Percentiles rank a stretch among this genome's conserved stretches.
Conservation (phyloP, 2,888 invertebrate genomes). For the Agrotis clavis region DNA sequence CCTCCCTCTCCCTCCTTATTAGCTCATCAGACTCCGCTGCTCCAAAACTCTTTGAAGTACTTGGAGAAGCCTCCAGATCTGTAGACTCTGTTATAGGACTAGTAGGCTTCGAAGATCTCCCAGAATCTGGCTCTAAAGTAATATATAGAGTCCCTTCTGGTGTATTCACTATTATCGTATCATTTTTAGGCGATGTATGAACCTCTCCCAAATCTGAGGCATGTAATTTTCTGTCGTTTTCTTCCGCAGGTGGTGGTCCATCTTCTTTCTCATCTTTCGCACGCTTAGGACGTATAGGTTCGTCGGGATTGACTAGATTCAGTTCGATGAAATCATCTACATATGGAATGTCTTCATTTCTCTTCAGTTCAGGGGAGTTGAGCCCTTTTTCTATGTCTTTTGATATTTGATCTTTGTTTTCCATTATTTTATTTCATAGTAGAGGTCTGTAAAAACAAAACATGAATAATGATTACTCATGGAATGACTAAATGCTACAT, state of each 20-base stretch:
- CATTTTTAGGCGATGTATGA: slow-evolving; percentile 82
- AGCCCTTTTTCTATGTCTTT: slow-evolving; percentile 81
- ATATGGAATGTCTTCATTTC: slow-evolving; percentile 76
- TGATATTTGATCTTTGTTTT: slow-evolving; percentile 66
- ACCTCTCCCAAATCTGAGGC: slow-evolving; percentile 82
- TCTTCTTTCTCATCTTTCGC: slow-evolving; percentile 72
- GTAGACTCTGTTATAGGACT: slow-evolving; percentile 74
- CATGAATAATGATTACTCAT: slow-evolving; percentile 28
- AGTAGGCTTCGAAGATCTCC: slow-evolving; percentile 63
- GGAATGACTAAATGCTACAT: slow-evolving; percentile 13
- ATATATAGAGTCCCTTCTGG: slow-evolving; percentile 88
- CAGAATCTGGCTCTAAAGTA: slow-evolving; percentile 83
- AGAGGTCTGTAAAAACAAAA: slow-evolving; percentile 74
- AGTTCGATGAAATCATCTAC: slow-evolving; percentile 80
- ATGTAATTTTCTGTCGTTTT: slow-evolving; percentile 75
- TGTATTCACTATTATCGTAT: slow-evolving; percentile 87
- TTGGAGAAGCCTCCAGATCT: slow-evolving; percentile 74
- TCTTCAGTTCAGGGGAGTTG: slow-evolving; percentile 81
- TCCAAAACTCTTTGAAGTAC: slow-evolving; percentile 78
- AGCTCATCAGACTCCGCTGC: slow-evolving; percentile 78
- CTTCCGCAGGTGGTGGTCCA: slow-evolving; percentile 47
- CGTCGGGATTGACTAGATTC: slow-evolving; percentile 71
- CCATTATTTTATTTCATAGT: slow-evolving; percentile 84
- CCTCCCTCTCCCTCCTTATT: slow-evolving; percentile 77
- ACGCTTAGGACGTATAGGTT: slow-evolving; percentile 74